Conservation (phyloP, 2,888 invertebrate genomes). For the Acronicta alni region DNA sequence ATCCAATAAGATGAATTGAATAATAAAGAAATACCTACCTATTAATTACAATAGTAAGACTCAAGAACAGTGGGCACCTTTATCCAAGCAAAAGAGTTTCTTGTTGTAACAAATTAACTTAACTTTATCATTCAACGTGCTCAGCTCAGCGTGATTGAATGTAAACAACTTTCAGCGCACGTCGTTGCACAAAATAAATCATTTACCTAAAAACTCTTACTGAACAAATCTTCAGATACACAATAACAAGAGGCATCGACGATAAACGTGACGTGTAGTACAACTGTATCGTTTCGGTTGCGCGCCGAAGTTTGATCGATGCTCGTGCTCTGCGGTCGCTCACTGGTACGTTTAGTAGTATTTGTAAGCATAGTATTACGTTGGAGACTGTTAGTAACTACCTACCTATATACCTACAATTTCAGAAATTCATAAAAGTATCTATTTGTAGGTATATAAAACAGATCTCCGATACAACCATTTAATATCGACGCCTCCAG, state of each 20-base stretch:
- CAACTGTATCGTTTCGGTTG: conserved; percentile 8
- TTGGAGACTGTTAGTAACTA: neutral
- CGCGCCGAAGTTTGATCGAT: conserved; percentile 47
- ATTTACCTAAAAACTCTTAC: conserved; percentile 1
- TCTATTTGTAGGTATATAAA: too few species aligned
- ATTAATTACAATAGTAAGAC: too few species aligned
- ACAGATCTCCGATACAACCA: too few species aligned
- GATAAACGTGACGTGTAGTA: conserved; percentile 8
- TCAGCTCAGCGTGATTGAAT: neutral
- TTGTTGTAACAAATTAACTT: neutral
- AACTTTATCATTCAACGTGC: neutral
- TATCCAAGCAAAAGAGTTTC: neutral
- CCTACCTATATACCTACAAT: too few species aligned
- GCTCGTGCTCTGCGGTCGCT: conserved; percentile 31
- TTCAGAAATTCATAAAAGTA: too few species aligned
- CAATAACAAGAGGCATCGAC: conserved; percentile 18
- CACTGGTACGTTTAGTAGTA: conserved; percentile 4
- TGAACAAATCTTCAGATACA: conserved; percentile 7
- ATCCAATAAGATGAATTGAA: too few species aligned
- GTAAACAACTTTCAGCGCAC: neutral
- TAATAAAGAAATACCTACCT: too few species aligned
- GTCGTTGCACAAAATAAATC: neutral
- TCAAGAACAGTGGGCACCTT: too few species aligned
- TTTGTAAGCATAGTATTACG: neutral
- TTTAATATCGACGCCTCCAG: too few species aligned